phyloP scores from a whole-genome alignment of 2,113 vertebrate genomes.

The Onychostruthus taczanowskii region DNA sequence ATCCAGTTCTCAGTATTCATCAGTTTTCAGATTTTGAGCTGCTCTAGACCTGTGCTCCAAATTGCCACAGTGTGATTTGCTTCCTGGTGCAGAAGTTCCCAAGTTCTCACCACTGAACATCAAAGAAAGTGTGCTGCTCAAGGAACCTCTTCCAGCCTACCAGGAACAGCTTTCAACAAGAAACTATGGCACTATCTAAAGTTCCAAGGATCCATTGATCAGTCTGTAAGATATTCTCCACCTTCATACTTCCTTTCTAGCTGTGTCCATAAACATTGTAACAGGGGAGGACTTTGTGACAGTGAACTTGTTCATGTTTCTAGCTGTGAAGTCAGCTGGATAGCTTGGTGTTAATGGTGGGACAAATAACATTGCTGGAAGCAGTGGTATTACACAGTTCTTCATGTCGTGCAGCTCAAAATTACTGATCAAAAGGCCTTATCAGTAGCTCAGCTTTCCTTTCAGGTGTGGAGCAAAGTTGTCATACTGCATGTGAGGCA shows the following conservation, averaged over 20 bases:
- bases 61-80: background rate
- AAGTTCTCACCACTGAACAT: background rate
- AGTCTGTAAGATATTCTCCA: background rate
- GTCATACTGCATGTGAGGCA: background rate
- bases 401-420: background rate
- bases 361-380: background rate
- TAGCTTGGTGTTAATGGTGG: background rate
- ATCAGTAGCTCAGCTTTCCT: conserved; percentile 4
- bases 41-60: background rate
- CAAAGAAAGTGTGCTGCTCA: background rate
- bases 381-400: background rate
- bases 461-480: conserved; percentile 13
- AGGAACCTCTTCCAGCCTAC: background rate
- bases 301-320: background rate
- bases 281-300: background rate
- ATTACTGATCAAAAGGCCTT: background rate
- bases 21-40: background rate
- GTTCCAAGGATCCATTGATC: background rate
- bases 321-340: background rate
- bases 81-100: background rate
- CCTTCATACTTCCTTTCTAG: background rate
- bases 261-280: background rate
- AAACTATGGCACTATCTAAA: background rate
- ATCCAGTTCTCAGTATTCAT: background rate
- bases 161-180: background rate